Base-by-base conservation (phyloP, 2,888 invertebrate species). In the Orthosia incerta region DNA sequence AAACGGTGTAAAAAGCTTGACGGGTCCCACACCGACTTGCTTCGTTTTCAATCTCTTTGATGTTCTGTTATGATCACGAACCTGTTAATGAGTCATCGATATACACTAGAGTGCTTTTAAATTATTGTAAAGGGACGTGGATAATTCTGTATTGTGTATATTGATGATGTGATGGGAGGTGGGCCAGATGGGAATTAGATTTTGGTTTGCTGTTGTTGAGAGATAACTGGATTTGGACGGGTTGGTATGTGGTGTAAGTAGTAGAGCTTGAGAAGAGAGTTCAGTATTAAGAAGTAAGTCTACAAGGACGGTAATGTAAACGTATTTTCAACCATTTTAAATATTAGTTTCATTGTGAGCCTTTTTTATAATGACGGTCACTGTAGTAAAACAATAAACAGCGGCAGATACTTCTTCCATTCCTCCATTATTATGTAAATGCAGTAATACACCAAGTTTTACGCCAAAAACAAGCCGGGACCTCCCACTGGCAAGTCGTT, bases 1-100 rank as follows among this genome's bases (percentile, higher is more conserved):
- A 90, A 89, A 88, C 87, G 90, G 90, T 91, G 91, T 92, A 92
- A 93, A 94, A 94, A 92, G 87, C 88, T 90, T 93, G 94, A 93
- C 93, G 91, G 90, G 90, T 87, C 92, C 91, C 91, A 91, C 92
- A 89, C 91, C 88, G 91, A 83, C 84, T 78, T 82, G 86, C 79
- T 86, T 86, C 87, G 85, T 82, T 84, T 84, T 84, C 84, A 80
- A 81, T 84, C 85, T 83, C 90, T 90, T 90, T 90, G 91, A 91
- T 89, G 89, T 89, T 86, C 72, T 86, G 85, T 88, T 87, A 86
- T 86, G 86, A 86, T 86, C 87, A 79, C 82, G 81, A 79, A 87
- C 80, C 75, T 86, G 83, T 88, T 87, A 90, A 91, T 90, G 91
- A 91, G 87, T 91, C 91, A 90, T 89, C 89, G 90, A 87, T 86